Evolutionary conservation across 2,888 invertebrate species (phyloP).

Genomic region (Saturnia japonica): DNA sequence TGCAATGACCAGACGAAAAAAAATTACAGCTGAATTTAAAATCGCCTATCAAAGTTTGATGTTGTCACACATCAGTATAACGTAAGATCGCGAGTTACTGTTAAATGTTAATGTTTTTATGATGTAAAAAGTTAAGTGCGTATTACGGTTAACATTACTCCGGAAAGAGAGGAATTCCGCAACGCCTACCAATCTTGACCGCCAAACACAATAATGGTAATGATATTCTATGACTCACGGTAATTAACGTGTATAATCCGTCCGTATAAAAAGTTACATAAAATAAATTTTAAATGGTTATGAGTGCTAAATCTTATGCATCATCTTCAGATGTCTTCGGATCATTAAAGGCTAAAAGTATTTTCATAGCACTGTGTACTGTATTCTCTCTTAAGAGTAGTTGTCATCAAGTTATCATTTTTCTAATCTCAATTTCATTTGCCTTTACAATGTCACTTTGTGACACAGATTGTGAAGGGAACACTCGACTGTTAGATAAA

Average conservation of each 20-base stretch:
- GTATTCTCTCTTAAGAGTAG: too few relatives aligned
- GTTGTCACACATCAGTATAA: not conserved
- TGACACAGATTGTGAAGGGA: too few relatives aligned
- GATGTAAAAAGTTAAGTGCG: slow-evolving; percentile 9
- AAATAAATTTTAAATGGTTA: not conserved
- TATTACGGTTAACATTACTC: slow-evolving; percentile 28
- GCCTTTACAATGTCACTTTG: too few relatives aligned
- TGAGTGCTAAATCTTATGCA: not conserved
- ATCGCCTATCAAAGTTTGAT: not conserved
- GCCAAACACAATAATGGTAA: slow-evolving; percentile 34
- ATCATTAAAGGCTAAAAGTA: too few relatives aligned
- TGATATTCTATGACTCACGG: slow-evolving; percentile 35
- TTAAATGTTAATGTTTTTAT: not conserved
- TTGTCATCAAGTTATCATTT: not conserved
- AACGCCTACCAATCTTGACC: slow-evolving; percentile 41
- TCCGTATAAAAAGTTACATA: not conserved
- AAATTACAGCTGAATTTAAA: not conserved
- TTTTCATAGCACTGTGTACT: too few relatives aligned
- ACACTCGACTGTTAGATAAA: too few relatives aligned
- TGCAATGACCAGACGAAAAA: not conserved
- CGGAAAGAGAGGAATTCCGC: slow-evolving; percentile 55
- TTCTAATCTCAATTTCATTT: too few relatives aligned
- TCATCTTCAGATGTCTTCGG: not conserved
- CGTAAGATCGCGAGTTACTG: not conserved
- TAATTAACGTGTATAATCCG: slow-evolving; percentile 4